Base-by-base conservation (phyloP, 2,113 vertebrate species). In the Mesembrinibis cayennensis region DNA sequence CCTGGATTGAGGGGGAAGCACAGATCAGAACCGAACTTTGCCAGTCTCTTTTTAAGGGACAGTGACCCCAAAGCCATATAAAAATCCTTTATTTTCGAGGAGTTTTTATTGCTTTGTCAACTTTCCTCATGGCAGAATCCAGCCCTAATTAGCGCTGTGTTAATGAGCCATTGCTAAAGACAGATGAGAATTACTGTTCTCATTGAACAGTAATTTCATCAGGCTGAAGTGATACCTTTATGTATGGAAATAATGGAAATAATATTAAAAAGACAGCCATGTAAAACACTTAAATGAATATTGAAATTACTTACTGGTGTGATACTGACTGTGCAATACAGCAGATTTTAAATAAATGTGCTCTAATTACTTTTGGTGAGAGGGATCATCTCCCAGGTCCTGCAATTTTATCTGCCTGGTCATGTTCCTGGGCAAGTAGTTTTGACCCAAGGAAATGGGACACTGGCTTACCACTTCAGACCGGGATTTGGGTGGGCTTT, bases 111-210 rank as follows among this genome's bases (percentile, higher is more conserved):
- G 29, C 61, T 93, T 78, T 84, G 76, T 82, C 78, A 90, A 72
- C 56, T 81, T 92, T 61, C 58, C 65, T 82, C 22, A 47, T 21
- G 22, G 79, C 45, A 94, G 40, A 90, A 86, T 77, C 42, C 47
- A 90, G 23, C 61, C n/a, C 30, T 92, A 87, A 95, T 96, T 95
- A 91, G n/a, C 6, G 9, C 30, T 62, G 29, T 71, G 63, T 83
- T 97, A 90, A 92, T 65, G 72, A 95, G 53, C 40, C 3, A 6
- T 92, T 74, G 53, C 58, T 90, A 90, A 91, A 90, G 74, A 95
- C 61, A 91, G 79, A 71, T 55, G 40, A 93, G 66, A 89, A 77
- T 87, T 89, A 81, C 45, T 86, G 19, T 82, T 94, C 70, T 88
- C 45, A 38, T 20, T 72, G 78, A 76, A 72, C 10, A 93, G 36